A percentile compares a stretch with the other conserved stretches of the same genome.
Conservation (phyloP, 2,797 vertebrate genomes). For the Hemitrygon akajei region DNA sequence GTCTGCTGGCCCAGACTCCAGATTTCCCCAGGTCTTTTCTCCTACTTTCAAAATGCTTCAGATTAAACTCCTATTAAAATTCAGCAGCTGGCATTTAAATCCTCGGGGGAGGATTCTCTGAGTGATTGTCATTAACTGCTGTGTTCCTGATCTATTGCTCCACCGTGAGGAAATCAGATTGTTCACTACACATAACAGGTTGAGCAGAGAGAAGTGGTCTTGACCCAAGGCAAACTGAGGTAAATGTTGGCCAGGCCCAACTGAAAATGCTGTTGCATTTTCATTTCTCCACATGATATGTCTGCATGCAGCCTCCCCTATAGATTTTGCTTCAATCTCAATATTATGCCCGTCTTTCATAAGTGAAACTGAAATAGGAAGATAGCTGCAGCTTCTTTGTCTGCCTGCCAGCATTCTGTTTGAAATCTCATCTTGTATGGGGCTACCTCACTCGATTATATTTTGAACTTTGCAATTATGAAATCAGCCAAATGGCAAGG, state of each 20-base stretch:
- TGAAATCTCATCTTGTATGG: not conserved
- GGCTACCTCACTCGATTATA: not conserved
- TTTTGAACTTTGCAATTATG: not conserved
- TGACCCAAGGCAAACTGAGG: not conserved
- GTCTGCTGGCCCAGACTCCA: not conserved
- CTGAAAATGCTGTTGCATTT: too few species aligned
- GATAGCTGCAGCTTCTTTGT: not conserved
- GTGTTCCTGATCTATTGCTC: not conserved
- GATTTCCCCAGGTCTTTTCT: too few species aligned
- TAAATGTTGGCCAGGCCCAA: not conserved
- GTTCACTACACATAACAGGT: not conserved
- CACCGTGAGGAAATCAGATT: not conserved
- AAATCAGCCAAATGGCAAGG: not conserved
- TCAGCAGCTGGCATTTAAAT: not conserved
- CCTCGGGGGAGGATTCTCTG: not conserved
- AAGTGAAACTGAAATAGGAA: not conserved
- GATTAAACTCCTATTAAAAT: not conserved
- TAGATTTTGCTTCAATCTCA: constrained; percentile 22
- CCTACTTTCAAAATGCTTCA: too few species aligned
- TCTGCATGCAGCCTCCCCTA: not conserved
- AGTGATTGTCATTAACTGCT: not conserved
- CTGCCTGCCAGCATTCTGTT: constrained; percentile 15
- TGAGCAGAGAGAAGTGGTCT: too few species aligned
- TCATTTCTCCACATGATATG: not conserved
- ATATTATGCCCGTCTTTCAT: constrained; percentile 12